A percentile compares a stretch with the other conserved stretches of the same genome.
Evolutionary conservation across 2,113 vertebrate genomes (phyloP).

Genomic region (Psittacus erithacus): DNA sequence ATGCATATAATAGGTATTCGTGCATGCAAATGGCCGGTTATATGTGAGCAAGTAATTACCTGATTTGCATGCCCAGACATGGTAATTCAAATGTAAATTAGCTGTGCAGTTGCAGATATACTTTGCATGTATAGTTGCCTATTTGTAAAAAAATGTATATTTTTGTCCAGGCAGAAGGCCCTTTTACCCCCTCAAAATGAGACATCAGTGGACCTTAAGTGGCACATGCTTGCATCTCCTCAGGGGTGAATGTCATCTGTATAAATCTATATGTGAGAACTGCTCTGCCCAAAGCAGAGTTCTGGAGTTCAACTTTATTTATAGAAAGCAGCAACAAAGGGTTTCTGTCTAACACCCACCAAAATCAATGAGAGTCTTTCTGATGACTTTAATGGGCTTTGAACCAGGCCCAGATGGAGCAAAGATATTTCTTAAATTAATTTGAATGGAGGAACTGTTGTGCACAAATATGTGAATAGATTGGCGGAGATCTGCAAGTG

Average conservation of each 20-base stretch:
- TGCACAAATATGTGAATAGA: slow-evolving; percentile 53
- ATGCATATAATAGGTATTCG: slow-evolving; percentile 63
- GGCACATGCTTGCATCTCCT: background rate
- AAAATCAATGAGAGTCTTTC: slow-evolving; percentile 10
- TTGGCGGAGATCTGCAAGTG: slow-evolving; percentile 22
- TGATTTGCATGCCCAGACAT: slow-evolving; percentile 68
- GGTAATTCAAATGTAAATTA: slow-evolving; percentile 70
- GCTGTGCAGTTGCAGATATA: slow-evolving; percentile 51
- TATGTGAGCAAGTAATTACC: slow-evolving; percentile 66
- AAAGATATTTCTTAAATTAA: slow-evolving; percentile 30
- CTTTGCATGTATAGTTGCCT: slow-evolving; percentile 17
- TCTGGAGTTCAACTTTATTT: slow-evolving; percentile 6
- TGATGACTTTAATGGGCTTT: background rate
- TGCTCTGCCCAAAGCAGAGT: background rate
- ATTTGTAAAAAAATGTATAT: slow-evolving; percentile 38
- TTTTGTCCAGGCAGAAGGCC: slow-evolving; percentile 22
- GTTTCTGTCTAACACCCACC: background rate
- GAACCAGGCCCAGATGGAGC: background rate
- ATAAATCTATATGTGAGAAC: background rate
- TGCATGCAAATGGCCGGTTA: slow-evolving; percentile 56
- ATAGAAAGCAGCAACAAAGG: slow-evolving; percentile 6
- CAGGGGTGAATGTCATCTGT: background rate
- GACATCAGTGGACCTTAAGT: background rate
- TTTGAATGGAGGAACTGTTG: background rate
- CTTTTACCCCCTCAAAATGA: background rate